Base-by-base conservation (phyloP, 2,113 vertebrate species). In the Macrotis lagotis region DNA sequence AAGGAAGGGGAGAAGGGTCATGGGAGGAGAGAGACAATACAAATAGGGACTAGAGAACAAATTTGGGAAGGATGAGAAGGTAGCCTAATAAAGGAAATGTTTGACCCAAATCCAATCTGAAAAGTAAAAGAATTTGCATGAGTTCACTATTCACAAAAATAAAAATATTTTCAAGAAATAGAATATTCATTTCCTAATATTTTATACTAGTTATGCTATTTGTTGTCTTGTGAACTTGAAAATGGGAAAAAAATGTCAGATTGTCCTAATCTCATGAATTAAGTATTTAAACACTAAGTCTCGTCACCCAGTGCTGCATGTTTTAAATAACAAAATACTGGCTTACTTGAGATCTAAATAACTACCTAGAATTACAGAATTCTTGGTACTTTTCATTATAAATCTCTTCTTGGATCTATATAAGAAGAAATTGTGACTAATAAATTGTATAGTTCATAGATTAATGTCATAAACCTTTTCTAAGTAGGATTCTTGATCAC, bases 401-500 rank as follows among this genome's bases (percentile, higher is more conserved):
- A 49, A 31, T 90, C 48, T 49, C 55, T 96, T 95, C 90, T 44
- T 28, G n/a, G 59, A 49, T 10, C 51, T 49, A 51, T 95, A 59
- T 55, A 49, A 26, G 88, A 50, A 51, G 51, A 93, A 5, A 5
- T 25, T 49, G 26, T 74, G 83, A 92, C n/a, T 90, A 51, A 93
- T 90, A 89, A 96, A 66, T 91, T 47, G 28, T 90, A 92, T 28
- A 52, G 59, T 91, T 88, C 59, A 37, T 88, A 96, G 94, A 94
- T 92, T 91, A 97, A 96, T 52, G 91, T 19, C n/a, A 55, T 89
- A 49, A 92, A 25, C 8, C 92, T 95, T 95, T 96, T 94, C 49
- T 83, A 94, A 96, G 95, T 95, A 94, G 90, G 95, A 91, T 95
- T 97, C 59, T 96, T 93, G 90, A 74, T 96, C 90, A 96, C 90